phyloP scores from a whole-genome alignment of 2,888 invertebrate genomes.

The Eupithecia tripunctaria region DNA sequence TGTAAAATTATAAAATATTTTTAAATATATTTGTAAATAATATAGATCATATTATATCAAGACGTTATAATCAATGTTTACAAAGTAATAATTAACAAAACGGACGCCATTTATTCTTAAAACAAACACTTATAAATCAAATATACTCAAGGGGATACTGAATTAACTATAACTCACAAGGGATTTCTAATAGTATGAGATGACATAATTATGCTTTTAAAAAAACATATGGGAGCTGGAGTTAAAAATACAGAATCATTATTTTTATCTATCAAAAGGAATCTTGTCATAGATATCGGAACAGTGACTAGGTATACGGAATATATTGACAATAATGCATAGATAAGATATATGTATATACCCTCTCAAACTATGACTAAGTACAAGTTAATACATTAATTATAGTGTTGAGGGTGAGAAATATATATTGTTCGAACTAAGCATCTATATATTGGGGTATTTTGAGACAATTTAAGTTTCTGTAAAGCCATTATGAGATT shows the following conservation, averaged over 20 bases:
- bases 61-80: slow-evolving; percentile 25
- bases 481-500: neutral
- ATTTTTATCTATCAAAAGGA: neutral
- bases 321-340: neutral
- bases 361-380: neutral
- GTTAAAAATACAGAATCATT: slow-evolving; percentile 20
- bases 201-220: slow-evolving; percentile 42
- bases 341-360: neutral
- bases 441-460: neutral
- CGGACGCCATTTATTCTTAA: slow-evolving; percentile 32
- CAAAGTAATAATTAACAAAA: slow-evolving; percentile 28
- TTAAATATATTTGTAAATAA: neutral
- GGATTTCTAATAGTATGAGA: slow-evolving; percentile 36
- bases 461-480: neutral
- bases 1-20: neutral
- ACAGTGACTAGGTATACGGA: neutral
- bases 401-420: neutral
- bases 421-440: neutral
- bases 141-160: slow-evolving; percentile 36
- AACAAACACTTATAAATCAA: slow-evolving; percentile 44
- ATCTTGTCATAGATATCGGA: neutral
- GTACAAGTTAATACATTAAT: no score
- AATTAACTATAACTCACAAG: slow-evolving; percentile 33
- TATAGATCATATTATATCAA: neutral
- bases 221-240: slow-evolving; percentile 31